Evolutionary conservation across 2,888 invertebrate species (phyloP).

Genomic region (Heliconius aoede): DNA sequence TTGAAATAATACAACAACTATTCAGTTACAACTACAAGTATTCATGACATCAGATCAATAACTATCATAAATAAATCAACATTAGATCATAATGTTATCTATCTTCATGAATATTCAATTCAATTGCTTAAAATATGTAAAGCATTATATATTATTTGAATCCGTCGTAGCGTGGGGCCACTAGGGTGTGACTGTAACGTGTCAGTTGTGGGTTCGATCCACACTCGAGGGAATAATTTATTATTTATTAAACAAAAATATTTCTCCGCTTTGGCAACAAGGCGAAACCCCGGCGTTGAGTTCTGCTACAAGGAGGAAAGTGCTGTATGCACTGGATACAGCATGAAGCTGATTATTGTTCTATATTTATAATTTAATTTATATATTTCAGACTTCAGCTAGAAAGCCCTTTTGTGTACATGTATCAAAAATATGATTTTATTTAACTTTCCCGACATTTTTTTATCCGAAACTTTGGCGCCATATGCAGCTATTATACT

Average conservation of each 20-base stretch:
- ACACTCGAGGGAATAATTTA: no score
- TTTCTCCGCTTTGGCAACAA: no score
- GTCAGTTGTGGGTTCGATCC: no score
- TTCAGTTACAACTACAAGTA: neutral
- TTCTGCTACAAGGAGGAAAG: no score
- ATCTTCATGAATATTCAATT: constrained; percentile 9
- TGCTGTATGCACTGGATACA: no score
- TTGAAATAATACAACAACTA: neutral
- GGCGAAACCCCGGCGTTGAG: no score
- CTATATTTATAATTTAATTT: neutral
- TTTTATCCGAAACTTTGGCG: neutral
- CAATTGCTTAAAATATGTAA: neutral
- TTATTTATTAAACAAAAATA: no score
- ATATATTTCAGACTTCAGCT: neutral
- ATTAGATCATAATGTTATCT: neutral
- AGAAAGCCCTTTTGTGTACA: neutral
- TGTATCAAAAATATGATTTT: neutral
- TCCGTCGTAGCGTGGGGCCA: no score
- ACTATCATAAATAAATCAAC: constrained; percentile 4
- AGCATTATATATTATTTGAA: neutral
- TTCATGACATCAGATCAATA: neutral
- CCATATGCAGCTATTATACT: constrained; percentile 17
- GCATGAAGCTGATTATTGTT: no score
- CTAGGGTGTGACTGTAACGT: no score
- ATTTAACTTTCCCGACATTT: neutral